Evolutionary conservation across 2,113 vertebrate species (phyloP).

Genomic region (Pardalotus punctatus): DNA sequence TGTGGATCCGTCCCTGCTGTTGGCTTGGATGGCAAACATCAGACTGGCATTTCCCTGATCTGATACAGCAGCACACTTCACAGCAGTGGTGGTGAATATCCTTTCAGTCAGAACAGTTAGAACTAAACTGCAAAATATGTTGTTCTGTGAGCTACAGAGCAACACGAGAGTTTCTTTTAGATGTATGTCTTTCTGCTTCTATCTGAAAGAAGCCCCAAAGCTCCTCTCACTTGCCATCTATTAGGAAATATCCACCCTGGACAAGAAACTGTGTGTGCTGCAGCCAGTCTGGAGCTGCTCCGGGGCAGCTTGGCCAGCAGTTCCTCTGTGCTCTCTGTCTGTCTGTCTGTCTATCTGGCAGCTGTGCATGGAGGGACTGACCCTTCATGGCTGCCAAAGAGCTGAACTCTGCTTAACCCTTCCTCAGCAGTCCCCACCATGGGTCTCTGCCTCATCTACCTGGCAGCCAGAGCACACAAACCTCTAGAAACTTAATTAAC

Average conservation of each 20-base stretch:
- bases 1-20: background rate
- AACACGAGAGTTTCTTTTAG: background rate
- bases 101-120: background rate
- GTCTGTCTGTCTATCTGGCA: background rate
- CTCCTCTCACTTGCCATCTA: background rate
- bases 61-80: background rate
- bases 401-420: constrained; percentile 17
- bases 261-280: background rate
- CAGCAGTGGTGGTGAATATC: background rate
- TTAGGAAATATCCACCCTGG: background rate
- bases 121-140: background rate
- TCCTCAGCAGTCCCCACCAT: background rate
- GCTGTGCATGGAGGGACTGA: background rate
- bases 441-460: background rate
- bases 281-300: background rate
- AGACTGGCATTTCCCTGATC: background rate
- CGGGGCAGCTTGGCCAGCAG: background rate
- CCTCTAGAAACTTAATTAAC: background rate
- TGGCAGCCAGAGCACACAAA: background rate
- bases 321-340: background rate
- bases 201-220: background rate
- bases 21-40: background rate
- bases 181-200: background rate
- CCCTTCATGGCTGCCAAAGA: background rate
- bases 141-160: background rate